Conservation (phyloP, 2,888 invertebrate genomes). For the Syrista parreyssii region DNA sequence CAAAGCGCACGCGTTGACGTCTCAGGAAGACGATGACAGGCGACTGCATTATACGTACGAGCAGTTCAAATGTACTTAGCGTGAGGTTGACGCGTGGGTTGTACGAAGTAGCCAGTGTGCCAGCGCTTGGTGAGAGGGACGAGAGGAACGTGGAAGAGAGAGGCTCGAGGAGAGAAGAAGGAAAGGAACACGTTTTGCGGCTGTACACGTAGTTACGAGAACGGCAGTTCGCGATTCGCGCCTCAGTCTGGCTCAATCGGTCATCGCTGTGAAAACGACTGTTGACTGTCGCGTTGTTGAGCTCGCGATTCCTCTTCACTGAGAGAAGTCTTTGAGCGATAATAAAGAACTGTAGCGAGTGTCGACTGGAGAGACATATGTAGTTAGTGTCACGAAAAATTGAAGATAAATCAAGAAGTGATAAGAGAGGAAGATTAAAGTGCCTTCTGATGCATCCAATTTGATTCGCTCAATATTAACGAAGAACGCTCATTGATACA, state of each 20-base stretch:
- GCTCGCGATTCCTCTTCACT: not conserved
- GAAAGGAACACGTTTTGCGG: not conserved
- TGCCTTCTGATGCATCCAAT: not conserved
- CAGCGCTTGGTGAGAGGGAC: not conserved
- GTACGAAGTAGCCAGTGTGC: not conserved
- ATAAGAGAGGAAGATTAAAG: not conserved
- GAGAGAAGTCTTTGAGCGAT: not conserved
- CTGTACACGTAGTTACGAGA: too few species aligned
- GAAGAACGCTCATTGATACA: not conserved
- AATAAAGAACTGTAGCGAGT: not conserved
- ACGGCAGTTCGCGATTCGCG: not conserved
- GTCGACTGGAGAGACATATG: not conserved
- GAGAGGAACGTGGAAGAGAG: not conserved
- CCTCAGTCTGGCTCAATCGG: not conserved
- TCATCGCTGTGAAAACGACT: not conserved
- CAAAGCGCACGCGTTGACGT: not conserved
- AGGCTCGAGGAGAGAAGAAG: not conserved
- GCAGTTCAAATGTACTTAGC: not conserved
- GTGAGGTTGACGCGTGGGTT: not conserved
- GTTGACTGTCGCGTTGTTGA: not conserved
- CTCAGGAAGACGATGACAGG: not conserved
- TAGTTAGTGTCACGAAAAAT: not conserved
- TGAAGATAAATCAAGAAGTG: not conserved
- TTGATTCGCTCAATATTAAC: not conserved
- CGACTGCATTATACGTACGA: not conserved